Evolutionary conservation across 2,888 invertebrate genomes (phyloP).

Genomic region (Cephus sareptanus): DNA sequence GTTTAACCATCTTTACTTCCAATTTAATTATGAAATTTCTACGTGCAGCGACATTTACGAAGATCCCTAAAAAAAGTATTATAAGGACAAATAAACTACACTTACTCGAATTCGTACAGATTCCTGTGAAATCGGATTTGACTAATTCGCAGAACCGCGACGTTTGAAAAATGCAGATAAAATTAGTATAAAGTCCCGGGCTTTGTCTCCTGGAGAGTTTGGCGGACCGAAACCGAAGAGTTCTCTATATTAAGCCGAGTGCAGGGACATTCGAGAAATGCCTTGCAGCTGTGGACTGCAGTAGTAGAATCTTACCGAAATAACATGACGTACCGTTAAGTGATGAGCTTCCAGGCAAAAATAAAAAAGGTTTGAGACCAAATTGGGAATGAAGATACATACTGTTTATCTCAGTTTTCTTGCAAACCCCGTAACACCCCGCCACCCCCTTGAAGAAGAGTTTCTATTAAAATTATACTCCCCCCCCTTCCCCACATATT

Average conservation of each 20-base stretch:
- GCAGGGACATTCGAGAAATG: not conserved
- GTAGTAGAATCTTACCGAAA: constrained; percentile 32
- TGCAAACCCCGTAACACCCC: not conserved
- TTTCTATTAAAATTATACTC: constrained; percentile 5
- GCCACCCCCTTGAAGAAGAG: not conserved
- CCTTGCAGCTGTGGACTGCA: not conserved
- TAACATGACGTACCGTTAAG: constrained; percentile 49
- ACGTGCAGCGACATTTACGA: not conserved
- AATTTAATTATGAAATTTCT: not conserved
- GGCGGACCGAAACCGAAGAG: not conserved
- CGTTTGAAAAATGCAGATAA: not conserved
- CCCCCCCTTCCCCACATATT: not conserved
- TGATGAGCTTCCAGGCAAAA: not conserved
- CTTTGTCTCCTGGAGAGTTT: not conserved
- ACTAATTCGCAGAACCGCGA: not conserved
- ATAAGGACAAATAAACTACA: not conserved
- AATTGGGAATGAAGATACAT: not conserved
- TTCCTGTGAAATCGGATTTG: not conserved
- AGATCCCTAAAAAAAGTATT: not conserved
- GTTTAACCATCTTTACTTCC: not conserved
- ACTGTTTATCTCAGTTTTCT: not conserved
- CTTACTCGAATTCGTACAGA: not conserved
- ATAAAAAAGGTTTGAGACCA: not conserved
- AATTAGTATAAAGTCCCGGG: not conserved
- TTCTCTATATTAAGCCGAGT: not conserved